Evolutionary conservation across 2,113 vertebrate genomes (phyloP).

Genomic region (chimpanzee (Pan troglodytes)): DNA sequence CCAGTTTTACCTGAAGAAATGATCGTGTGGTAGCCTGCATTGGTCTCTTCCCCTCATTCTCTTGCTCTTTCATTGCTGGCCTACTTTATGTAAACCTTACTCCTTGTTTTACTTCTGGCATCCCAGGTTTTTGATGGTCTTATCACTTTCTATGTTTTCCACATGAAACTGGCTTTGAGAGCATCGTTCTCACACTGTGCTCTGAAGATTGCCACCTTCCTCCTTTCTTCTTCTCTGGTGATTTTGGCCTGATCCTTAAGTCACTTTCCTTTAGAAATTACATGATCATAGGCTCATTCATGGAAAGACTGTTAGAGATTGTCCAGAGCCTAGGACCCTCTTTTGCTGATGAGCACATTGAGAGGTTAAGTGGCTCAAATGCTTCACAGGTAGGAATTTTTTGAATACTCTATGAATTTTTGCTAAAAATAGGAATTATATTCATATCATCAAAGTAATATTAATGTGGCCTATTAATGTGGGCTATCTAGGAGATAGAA

Average conservation of each 20-base stretch:
- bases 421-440: conserved; percentile 31
- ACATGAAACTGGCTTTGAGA: neutral
- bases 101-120: neutral
- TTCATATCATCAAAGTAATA: conserved; percentile 19
- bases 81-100: neutral
- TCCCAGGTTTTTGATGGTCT: neutral
- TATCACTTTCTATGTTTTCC: neutral
- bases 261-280: neutral
- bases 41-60: neutral
- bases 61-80: neutral
- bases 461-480: conserved; percentile 25
- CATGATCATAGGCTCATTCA: too few species aligned
- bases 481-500: conserved; percentile 25
- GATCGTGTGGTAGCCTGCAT: neutral
- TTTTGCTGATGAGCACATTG: neutral
- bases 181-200: neutral
- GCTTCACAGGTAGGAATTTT: neutral
- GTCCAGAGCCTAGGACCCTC: neutral
- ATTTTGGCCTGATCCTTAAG: neutral
- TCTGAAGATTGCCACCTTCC: neutral
- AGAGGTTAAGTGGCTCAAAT: conserved; percentile 28
- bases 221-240: neutral
- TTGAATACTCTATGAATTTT: conserved; percentile 46
- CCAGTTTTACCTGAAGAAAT: neutral
- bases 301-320: neutral